phyloP scores from a whole-genome alignment of 2,797 vertebrate genomes.

The Harpagifer antarcticus region DNA sequence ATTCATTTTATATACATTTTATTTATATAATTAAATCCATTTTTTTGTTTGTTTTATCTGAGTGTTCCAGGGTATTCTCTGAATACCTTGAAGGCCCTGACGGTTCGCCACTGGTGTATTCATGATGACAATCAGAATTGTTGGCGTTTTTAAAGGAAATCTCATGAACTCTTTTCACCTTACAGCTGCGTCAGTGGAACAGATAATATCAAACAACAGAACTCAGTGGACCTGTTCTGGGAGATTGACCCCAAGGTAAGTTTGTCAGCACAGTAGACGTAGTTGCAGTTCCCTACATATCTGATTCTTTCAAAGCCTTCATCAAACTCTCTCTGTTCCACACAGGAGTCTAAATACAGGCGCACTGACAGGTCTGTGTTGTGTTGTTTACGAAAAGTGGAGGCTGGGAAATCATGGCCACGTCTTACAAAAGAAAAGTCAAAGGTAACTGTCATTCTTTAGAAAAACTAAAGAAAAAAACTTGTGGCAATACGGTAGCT shows the following conservation, averaged over 20 bases:
- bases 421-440: constrained; percentile 96
- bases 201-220: constrained; percentile 82
- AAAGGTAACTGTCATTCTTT: constrained; percentile 84
- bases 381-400: constrained; percentile 97
- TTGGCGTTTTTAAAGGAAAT: not conserved
- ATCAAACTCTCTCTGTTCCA: constrained; percentile 17
- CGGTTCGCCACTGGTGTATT: not conserved
- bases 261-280: constrained; percentile 22
- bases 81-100: no score
- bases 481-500: no score
- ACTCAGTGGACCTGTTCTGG: constrained; percentile 83
- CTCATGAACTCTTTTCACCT: not conserved
- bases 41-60: no score
- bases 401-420: constrained; percentile 94
- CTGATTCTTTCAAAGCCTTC: constrained; percentile 6
- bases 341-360: constrained; percentile 95
- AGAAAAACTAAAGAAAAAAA: not conserved
- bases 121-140: not conserved
- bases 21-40: no score
- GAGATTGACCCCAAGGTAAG: constrained; percentile 85
- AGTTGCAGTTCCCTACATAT: not conserved
- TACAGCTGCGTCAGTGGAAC: constrained; percentile 83
- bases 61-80: no score
- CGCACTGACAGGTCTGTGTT: constrained; percentile 97
- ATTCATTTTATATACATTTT: no score